A percentile compares a stretch with the other conserved stretches of the same genome.
Evolutionary conservation across 2,888 invertebrate genomes (phyloP).

Genomic region (Lasioglossum pauxillum): DNA sequence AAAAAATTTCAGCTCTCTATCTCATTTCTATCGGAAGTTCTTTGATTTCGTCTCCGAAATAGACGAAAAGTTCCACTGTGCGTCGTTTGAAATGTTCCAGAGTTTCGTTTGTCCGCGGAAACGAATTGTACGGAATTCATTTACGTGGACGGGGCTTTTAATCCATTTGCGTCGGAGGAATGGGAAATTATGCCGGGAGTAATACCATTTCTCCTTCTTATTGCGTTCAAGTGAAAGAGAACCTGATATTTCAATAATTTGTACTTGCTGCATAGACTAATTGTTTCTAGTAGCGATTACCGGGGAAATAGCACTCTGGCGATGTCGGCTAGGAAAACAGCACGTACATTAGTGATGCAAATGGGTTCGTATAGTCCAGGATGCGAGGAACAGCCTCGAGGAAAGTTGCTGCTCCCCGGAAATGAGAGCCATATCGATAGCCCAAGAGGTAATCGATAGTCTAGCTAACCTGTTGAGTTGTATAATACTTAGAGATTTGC

Average conservation of each 20-base stretch:
- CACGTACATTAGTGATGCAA: not conserved
- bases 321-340: no score
- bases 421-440: slow-evolving; percentile 41
- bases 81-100: not conserved
- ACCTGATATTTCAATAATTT: not conserved
- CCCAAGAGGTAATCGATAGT: slow-evolving; percentile 21
- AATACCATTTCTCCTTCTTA: not conserved
- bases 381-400: not conserved
- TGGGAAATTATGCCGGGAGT: not conserved
- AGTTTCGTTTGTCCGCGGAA: not conserved
- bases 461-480: slow-evolving; percentile 4
- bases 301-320: not conserved
- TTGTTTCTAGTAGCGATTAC: not conserved
- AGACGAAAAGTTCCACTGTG: no score
- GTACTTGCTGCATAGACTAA: not conserved
- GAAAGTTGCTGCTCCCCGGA: slow-evolving; percentile 11
- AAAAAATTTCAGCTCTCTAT: no score
- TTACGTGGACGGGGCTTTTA: not conserved
- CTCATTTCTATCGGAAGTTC: no score
- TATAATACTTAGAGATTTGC: not conserved
- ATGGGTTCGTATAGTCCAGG: not conserved
- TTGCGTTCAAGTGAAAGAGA: not conserved
- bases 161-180: not conserved
- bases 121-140: not conserved
- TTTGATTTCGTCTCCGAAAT: no score